phyloP scores from a whole-genome alignment of 2,113 vertebrate species.

The Nothoprocta perdicaria region DNA sequence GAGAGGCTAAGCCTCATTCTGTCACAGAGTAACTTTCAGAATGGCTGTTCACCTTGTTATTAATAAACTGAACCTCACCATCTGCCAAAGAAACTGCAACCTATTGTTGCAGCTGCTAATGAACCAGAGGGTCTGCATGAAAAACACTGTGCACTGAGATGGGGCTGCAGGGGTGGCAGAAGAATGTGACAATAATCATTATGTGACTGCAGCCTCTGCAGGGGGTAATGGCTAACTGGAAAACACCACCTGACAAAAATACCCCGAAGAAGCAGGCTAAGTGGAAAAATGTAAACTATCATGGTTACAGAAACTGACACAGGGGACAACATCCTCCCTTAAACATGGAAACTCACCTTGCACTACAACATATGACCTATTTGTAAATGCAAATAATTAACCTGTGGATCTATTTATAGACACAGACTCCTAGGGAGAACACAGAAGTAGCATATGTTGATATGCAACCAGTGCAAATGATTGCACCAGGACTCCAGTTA shows the following conservation, averaged over 20 bases:
- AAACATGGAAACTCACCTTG: not conserved
- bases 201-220: not conserved
- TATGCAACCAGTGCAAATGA: not conserved
- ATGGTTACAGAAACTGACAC: accelerated
- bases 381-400: not conserved
- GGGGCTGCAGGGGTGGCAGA: not conserved
- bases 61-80: not conserved
- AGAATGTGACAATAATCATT: not conserved
- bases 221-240: not conserved
- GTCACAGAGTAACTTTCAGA: not conserved
- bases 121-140: not conserved
- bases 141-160: not conserved
- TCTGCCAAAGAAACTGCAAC: not conserved
- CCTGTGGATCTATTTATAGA: not conserved
- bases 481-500: not conserved
- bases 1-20: conserved; percentile 1
- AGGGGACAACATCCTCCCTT: not conserved
- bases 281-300: not conserved
- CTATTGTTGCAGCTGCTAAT: not conserved
- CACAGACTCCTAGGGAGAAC: not conserved
- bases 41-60: not conserved
- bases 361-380: not conserved
- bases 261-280: not conserved
- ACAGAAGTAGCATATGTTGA: not conserved
- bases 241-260: not conserved